These are phyloP conservation scores for Acropternis orthonyx DNA, from an alignment of 2,797 vertebrate species.

Conservation along the genomic window DNA sequence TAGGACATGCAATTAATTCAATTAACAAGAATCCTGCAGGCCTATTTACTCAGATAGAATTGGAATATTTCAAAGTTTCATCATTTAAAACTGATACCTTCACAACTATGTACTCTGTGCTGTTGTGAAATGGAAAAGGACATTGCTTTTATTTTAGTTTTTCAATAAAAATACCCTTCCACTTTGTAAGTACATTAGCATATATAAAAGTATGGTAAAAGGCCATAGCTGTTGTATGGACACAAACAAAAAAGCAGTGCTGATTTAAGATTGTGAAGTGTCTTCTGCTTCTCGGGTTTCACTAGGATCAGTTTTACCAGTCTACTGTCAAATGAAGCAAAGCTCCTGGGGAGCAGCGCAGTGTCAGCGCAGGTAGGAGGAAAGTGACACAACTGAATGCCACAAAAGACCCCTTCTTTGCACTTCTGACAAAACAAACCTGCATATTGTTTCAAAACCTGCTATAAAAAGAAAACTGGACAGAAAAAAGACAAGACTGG, in stretches of 20 bases:
- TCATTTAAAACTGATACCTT: background rate
- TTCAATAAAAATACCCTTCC: background rate
- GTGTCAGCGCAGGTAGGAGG: background rate
- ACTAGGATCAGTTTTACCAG: background rate
- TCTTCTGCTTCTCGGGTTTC: background rate
- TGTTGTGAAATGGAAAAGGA: background rate
- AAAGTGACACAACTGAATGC: background rate
- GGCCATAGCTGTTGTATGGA: background rate
- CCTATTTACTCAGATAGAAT: background rate
- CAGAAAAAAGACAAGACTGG: background rate
- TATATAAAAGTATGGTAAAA: background rate
- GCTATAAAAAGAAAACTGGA: background rate
- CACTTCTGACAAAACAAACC: background rate
- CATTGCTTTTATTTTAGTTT: background rate
- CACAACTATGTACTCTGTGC: rapidly evolving
- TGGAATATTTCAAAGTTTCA: background rate
- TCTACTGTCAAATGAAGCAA: background rate
- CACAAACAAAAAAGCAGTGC: background rate
- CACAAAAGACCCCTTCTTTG: background rate
- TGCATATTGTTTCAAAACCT: background rate
- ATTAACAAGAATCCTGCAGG: background rate
- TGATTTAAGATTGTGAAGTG: background rate
- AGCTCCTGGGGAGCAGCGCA: background rate
- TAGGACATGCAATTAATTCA: background rate
- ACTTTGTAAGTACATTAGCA: background rate